Base-by-base conservation (phyloP, 2,888 invertebrate genomes). In the Caenorhabditis zanzibari region DNA sequence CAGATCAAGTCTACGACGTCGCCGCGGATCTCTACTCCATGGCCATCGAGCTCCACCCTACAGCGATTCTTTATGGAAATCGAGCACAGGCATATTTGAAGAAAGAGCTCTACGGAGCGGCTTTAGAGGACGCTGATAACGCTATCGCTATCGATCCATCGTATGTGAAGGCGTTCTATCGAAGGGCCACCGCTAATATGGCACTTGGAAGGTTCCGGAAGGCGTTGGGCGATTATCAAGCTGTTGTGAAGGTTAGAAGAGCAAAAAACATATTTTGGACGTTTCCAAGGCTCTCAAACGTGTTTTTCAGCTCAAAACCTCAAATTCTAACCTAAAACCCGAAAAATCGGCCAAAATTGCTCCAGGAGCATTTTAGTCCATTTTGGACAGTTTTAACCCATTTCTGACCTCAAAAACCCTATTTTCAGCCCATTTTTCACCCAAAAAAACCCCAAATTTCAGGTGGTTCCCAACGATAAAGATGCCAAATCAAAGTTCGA, bases 121-220 rank as follows among this genome's bases (percentile, higher is more conserved):
- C 98, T 0, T 93, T 98, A 75, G 94, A 94, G 52, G 99, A 99
- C 94, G 98, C 98, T 1, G 95, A 96, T 1, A 95, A 95, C 92
- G 95, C 98, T 1, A 96, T 99, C 77, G 96, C 96, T 93, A 93
- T 96, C 86, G 97, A 99, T 93, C 95, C 95, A 90, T 94, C 94
- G 28, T 99, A 98, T 93, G 94, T 97, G 28, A 98, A 99, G 94
- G 98, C 97, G 0, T 99, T 97, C 93, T 99, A 98, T 93, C 95
- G 99, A 91, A 94, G 98, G 92, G 99, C 98, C 0, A 96, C 97
- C 1, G 96, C 99, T 41, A 95, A 97, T 92, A 98, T 99, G 98
- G 96, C 98, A 32, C 93, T 98, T 92, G 98, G 98, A 88, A 97
- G 97, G 94, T 98, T 97, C 93, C 98, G 97, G 94, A 94, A 96